Base-by-base conservation (phyloP, 2,888 invertebrate species). In the Lithosia quadra region DNA sequence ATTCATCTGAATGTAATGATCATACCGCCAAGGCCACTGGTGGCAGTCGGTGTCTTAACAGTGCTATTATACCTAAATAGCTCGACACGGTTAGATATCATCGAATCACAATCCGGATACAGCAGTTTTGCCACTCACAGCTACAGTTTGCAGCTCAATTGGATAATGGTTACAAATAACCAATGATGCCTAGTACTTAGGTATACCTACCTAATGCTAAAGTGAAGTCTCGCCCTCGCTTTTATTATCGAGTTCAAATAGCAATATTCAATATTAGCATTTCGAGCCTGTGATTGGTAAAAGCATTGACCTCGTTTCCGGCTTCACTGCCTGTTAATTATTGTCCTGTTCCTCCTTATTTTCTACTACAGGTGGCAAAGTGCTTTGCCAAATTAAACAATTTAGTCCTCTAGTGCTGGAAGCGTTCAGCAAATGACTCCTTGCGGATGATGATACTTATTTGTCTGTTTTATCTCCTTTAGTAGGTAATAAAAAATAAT, bases 91-190 rank as follows among this genome's bases (percentile, higher is more conserved):
- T 18, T 64, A 64, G 11, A 59, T 72, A 56, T n/a, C 24, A 22
- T 59, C 24, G 60, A 22, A 10, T 2, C 34, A 2, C 57, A 63
- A 66, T 72, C 76, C 81, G 82, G 84, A 85, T 82, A 77, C 68
- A 65, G 56, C 72, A 65, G n/a, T 67, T 75, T 84, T 75, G 74
- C 61, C 61, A 67, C 69, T 68, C 55, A n/a, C 76, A 73, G 71
- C 73, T 82, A 79, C 69, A 69, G n/a, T 72, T 77, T 63, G 65
- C 72, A 77, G 75, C 81, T 61, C 71, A 85, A 88, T 87, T 85
- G 84, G 69, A 82, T 83, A 85, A 86, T 84, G 61, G n/a, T 64
- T 57, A 68, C 57, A 62, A 70, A 69, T 68, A 43, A 43, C 56
- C 18, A 66, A 49, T 49, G 49, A 49, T 49, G 18, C 18, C 18